Evolutionary conservation across 2,888 invertebrate genomes (phyloP), one percentile per base, ranked within the genome.

Genomic region (Harmothoe impar): DNA sequence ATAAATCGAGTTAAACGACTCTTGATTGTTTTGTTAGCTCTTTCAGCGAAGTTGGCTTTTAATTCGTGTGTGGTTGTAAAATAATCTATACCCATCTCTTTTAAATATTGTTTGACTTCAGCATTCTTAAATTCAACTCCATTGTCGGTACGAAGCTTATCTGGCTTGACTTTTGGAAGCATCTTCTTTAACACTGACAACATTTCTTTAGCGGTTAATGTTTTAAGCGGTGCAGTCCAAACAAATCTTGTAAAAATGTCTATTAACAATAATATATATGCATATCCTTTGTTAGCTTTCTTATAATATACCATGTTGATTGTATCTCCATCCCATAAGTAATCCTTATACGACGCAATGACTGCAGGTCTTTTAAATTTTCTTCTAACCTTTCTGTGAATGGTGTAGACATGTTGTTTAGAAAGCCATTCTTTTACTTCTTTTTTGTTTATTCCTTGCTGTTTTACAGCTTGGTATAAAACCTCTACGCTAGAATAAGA

Each of bases 211-310:
- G 29, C 31, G 3, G 1, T 78, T 15, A 68, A 68, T 25, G 68
- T 25, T 15, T 68, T 68, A 7, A 33, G 17, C 1, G 78, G n/a
- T 29, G 20, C 35, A n/a, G 78, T 78, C 78, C 78, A 78, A 0
- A 35, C 78, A 78, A 78, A 78, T 78, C 78, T 78, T 7, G 78
- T 78, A 33, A 78, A 78, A 5, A 68, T 35, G n/a, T 78, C 78
- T 17, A 78, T 78, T 3, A 29, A 17, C 1, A 78, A 5, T 5
- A 78, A 17, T 1, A 78, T 17, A 78, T 78, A 78, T 78, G 35
- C 3, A 29, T 10, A 29, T 17, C 17, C 3, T 5, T 78, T 29
- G n/a, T 78, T 78, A n/a, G 3, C 10, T 20, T 78, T 29, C 20
- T 35, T 35, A 12, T 35, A 78, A 3, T 7, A 1, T 20, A 78